A percentile compares a stretch with the other conserved stretches of the same genome.
These are phyloP conservation scores for Alcis repandata DNA, from an alignment of 2,888 invertebrate species.

Conservation along the genomic window DNA sequence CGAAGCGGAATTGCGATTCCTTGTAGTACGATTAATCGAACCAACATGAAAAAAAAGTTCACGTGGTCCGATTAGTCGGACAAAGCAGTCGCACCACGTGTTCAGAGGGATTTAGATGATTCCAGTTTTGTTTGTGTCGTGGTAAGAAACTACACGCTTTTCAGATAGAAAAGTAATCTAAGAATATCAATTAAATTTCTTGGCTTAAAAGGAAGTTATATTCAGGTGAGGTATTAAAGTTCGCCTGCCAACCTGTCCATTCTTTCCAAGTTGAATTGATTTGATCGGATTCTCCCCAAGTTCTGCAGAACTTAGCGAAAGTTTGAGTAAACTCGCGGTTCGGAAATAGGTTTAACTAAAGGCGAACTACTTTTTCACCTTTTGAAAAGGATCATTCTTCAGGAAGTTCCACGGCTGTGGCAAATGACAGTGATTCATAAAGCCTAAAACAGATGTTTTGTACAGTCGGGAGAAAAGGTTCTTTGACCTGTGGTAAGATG, in stretches of 20 bases:
- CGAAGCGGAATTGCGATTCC: no score
- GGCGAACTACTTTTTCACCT: conserved; percentile 64
- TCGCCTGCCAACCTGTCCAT: conserved; percentile 69
- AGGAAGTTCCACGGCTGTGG: conserved; percentile 65
- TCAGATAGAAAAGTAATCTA: conserved; percentile 38
- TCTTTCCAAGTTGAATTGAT: conserved; percentile 78
- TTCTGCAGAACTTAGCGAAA: conserved; percentile 68
- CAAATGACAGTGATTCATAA: conserved; percentile 76
- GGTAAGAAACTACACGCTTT: neutral
- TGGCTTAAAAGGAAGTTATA: conserved; percentile 53
- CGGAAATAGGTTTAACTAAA: conserved; percentile 77
- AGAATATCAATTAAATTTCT: conserved; percentile 61
- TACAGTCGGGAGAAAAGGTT: neutral
- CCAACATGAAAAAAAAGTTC: no score
- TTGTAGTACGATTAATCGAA: no score
- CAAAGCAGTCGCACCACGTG: no score
- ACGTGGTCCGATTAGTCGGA: no score
- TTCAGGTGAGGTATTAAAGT: conserved; percentile 65
- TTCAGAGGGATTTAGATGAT: no score
- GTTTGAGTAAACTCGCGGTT: conserved; percentile 71
- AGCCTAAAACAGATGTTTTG: conserved; percentile 45
- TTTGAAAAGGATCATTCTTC: conserved; percentile 74
- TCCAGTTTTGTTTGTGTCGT: neutral
- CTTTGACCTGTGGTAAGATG: neutral
- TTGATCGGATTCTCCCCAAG: conserved; percentile 74